Conservation (phyloP, 2,888 invertebrate species). For the Petrolisthes manimaculis region DNA sequence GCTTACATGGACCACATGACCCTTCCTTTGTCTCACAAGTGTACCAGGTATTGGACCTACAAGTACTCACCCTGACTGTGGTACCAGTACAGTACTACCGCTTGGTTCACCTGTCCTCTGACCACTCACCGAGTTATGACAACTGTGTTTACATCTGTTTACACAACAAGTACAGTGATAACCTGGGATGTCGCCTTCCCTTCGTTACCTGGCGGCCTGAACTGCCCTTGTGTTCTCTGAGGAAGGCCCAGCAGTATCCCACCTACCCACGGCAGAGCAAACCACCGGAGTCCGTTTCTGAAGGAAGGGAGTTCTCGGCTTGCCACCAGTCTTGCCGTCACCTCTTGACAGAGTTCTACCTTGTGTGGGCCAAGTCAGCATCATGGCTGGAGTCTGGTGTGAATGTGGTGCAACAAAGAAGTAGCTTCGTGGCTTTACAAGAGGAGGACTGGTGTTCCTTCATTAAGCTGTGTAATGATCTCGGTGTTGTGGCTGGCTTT, state of each 20-base stretch:
- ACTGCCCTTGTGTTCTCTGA: conserved; percentile 22
- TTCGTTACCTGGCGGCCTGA: conserved; percentile 41
- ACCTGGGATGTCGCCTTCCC: conserved; percentile 39
- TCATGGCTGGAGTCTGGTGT: conserved; percentile 32
- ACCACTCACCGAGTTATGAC: conserved; percentile 1
- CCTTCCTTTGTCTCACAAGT: conserved; percentile 20
- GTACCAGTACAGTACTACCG: conserved; percentile 33
- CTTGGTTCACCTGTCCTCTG: not conserved
- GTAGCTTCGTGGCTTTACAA: conserved; percentile 14
- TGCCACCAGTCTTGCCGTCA: conserved; percentile 38
- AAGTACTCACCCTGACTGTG: conserved; percentile 23
- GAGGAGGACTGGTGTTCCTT: conserved; percentile 42
- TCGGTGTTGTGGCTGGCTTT: conserved; percentile 47
- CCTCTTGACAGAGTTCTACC: conserved; percentile 20
- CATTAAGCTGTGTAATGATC: conserved; percentile 34
- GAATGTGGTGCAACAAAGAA: conserved; percentile 32
- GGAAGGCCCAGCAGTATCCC: conserved; percentile 14
- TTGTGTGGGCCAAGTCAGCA: not conserved
- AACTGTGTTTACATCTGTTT: conserved; percentile 39
- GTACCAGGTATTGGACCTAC: not conserved
- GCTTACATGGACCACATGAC: conserved; percentile 32
- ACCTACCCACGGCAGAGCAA: conserved; percentile 4
- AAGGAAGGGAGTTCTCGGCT: not conserved
- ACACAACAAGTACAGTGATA: conserved; percentile 15
- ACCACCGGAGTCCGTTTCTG: conserved; percentile 7